These are phyloP conservation scores for Zootoca vivipara DNA, from an alignment of 2,113 vertebrate species.

Conservation along the genomic window DNA sequence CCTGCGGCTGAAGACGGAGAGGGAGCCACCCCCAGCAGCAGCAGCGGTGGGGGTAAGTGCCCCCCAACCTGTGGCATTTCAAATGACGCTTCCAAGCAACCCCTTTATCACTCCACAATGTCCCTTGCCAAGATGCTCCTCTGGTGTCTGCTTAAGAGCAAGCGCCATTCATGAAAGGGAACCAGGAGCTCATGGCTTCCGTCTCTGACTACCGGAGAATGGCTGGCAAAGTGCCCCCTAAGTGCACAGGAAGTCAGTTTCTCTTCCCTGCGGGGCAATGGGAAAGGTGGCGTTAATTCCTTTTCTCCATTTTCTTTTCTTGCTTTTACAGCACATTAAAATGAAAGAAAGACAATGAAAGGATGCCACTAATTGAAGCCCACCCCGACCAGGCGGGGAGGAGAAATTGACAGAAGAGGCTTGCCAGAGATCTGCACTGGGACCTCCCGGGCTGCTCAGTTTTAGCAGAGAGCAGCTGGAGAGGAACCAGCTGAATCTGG, in stretches of 20 bases:
- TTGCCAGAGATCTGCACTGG: not conserved
- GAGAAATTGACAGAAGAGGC: not conserved
- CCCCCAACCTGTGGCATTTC: not conserved
- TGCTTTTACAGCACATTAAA: not conserved
- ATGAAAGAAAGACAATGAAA: not conserved
- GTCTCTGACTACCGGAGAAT: not conserved
- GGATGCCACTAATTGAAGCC: not conserved
- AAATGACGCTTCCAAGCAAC: not conserved
- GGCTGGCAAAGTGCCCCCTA: not conserved
- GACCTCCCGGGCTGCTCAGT: not conserved
- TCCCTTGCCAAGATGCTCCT: not conserved
- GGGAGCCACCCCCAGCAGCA: constrained; percentile 33
- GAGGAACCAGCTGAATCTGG: not conserved
- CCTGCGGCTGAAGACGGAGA: constrained; percentile 60
- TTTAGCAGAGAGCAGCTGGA: not conserved
- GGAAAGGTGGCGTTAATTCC: not conserved
- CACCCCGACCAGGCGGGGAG: not conserved
- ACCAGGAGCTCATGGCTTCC: not conserved
- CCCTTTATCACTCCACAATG: not conserved
- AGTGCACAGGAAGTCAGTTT: not conserved
- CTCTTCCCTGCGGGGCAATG: not conserved
- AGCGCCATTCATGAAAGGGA: too few species aligned
- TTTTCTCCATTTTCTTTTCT: not conserved
- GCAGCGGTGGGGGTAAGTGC: not conserved
- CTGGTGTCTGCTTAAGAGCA: not conserved